Evolutionary conservation across 2,888 invertebrate genomes (phyloP).

Genomic region (Ypsolopha sequella): DNA sequence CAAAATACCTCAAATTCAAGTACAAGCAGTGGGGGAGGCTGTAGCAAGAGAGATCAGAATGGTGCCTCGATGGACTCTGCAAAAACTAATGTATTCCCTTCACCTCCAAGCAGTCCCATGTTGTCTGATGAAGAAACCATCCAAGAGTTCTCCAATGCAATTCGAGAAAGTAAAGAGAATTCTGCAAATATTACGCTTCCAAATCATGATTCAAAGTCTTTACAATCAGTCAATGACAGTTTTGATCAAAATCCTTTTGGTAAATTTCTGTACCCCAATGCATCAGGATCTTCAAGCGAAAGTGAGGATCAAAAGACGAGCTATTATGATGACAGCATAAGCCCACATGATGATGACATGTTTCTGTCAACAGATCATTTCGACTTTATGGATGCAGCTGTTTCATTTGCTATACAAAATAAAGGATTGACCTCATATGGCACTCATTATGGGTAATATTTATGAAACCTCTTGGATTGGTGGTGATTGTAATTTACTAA

Average conservation of each 20-base stretch:
- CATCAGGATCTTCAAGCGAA: constrained; percentile 20
- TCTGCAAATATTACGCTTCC: not conserved
- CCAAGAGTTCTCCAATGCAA: not conserved
- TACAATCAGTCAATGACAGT: not conserved
- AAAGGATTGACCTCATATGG: constrained; percentile 74
- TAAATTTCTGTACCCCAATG: constrained; percentile 14
- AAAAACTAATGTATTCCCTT: constrained; percentile 12
- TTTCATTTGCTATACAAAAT: constrained; percentile 80
- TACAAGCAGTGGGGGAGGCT: constrained; percentile 4
- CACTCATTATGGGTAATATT: constrained; percentile 49
- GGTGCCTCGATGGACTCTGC: not conserved
- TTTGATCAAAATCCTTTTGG: constrained; percentile 13
- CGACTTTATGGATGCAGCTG: constrained; percentile 79
- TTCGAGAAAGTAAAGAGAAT: not conserved
- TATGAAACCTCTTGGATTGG: not conserved
- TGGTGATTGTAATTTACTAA: no score
- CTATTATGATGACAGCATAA: constrained; percentile 17
- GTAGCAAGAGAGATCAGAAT: constrained; percentile 6
- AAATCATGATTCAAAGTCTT: not conserved
- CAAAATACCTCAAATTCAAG: constrained; percentile 45
- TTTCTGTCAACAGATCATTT: constrained; percentile 23
- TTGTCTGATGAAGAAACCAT: constrained; percentile 12
- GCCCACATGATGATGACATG: constrained; percentile 17
- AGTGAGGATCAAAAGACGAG: constrained; percentile 17
- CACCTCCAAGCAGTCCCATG: constrained; percentile 27